These are phyloP conservation scores for Maccullochella peelii DNA, from an alignment of 2,113 vertebrate genomes.

Conservation along the genomic window DNA sequence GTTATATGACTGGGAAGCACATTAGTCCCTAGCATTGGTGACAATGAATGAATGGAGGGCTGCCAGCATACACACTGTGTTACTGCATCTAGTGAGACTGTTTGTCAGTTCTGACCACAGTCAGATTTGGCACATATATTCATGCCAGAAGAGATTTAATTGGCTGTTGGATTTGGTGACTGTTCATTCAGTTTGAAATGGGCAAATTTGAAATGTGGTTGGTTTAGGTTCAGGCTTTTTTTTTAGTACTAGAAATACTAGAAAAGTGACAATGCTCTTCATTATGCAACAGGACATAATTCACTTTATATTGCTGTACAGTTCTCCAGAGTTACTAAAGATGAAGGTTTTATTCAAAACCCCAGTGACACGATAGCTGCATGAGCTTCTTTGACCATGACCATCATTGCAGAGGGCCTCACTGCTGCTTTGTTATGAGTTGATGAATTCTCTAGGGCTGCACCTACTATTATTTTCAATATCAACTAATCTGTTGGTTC, in stretches of 20 bases:
- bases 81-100: neutral
- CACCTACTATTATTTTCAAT: neutral
- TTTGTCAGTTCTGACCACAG: constrained; percentile 7
- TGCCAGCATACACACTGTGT: constrained; percentile 36
- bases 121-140: constrained; percentile 20
- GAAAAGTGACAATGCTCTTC: neutral
- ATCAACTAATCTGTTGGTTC: neutral
- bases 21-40: constrained; percentile 7
- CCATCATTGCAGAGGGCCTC: neutral
- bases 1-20: constrained; percentile 16
- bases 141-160: constrained; percentile 27
- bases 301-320: neutral
- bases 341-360: neutral
- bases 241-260: neutral
- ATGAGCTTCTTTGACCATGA: neutral
- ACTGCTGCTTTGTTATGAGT: neutral
- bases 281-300: neutral
- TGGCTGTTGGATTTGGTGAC: constrained; percentile 16
- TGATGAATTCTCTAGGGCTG: neutral
- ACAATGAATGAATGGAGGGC: constrained; percentile 37
- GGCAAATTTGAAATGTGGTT: neutral
- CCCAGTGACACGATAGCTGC: neutral
- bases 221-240: neutral
- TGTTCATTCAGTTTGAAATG: constrained; percentile 19
- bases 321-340: neutral